Evolutionary conservation across 2,888 invertebrate species (phyloP).

Genomic region (Caenorhabditis sp.): DNA sequence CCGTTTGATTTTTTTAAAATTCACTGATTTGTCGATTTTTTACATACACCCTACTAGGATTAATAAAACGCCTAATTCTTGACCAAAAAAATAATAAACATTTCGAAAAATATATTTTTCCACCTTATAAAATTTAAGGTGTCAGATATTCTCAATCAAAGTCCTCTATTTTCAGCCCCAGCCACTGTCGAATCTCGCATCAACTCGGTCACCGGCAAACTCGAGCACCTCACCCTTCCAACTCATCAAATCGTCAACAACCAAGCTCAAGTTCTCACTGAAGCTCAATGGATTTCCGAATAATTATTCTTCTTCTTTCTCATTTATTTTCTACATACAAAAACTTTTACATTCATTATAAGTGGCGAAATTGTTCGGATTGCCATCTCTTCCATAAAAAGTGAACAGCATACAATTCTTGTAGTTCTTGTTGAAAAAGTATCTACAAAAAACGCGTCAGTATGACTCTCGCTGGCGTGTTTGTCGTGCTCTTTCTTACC

Average conservation of each 20-base stretch:
- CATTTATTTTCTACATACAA: slow-evolving; percentile 45
- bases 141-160: not conserved
- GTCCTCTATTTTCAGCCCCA: not conserved
- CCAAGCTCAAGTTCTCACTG: not conserved
- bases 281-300: not conserved
- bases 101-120: too few species aligned
- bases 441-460: too few species aligned
- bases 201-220: not conserved
- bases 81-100: too few species aligned
- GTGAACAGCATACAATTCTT: slow-evolving; percentile 70
- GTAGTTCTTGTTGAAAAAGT: slow-evolving; percentile 63
- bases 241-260: slow-evolving; percentile 3
- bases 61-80: too few species aligned
- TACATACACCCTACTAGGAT: too few species aligned
- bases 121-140: too few species aligned
- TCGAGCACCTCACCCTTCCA: not conserved
- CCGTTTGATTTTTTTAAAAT: too few species aligned
- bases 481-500: too few species aligned
- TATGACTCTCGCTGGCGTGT: too few species aligned
- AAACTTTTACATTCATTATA: slow-evolving; percentile 67
- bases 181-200: not conserved
- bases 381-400: slow-evolving; percentile 67
- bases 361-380: slow-evolving; percentile 68
- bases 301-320: not conserved
- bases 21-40: too few species aligned